Percentiles rank a stretch among this genome's conserved stretches.
phyloP scores from a whole-genome alignment of 2,113 vertebrate genomes.

The Falcunculus frontatus region DNA sequence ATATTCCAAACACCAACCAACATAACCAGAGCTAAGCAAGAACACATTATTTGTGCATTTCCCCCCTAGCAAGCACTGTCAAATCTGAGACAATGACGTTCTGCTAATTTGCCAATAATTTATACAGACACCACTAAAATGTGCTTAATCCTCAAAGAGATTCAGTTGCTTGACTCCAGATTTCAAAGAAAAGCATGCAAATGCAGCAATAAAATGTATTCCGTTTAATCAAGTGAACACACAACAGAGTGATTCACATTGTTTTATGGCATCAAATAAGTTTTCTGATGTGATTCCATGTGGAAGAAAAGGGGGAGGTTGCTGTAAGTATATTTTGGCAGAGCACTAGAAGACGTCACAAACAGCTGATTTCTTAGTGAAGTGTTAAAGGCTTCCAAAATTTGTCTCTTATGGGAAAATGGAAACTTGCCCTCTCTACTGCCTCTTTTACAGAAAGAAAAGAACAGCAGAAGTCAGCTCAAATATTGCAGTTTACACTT shows the following conservation, averaged over 20 bases:
- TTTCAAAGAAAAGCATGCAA: conserved; percentile 47
- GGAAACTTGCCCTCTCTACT: neutral
- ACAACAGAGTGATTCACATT: conserved; percentile 49
- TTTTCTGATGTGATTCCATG: conserved; percentile 29
- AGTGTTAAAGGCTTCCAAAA: conserved; percentile 51
- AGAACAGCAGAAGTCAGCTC: neutral
- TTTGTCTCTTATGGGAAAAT: conserved; percentile 1
- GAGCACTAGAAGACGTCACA: conserved; percentile 30
- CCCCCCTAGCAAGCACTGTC: neutral
- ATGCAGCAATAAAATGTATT: conserved; percentile 58
- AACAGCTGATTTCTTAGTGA: conserved; percentile 19
- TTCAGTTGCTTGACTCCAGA: conserved; percentile 44
- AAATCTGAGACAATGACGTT: neutral
- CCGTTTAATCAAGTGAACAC: conserved; percentile 61
- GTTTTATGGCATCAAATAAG: conserved; percentile 47
- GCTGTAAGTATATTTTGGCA: conserved; percentile 53
- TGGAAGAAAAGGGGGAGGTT: conserved; percentile 1
- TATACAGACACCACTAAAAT: conserved; percentile 42
- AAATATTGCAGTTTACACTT: conserved; percentile 10
- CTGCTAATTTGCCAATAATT: conserved; percentile 39
- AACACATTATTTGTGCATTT: neutral
- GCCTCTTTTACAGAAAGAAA: neutral
- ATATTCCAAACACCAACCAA: neutral
- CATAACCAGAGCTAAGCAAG: neutral
- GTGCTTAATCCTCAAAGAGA: conserved; percentile 62